Evolutionary conservation across 2,113 vertebrate species (phyloP).

Genomic region (rabbit (Oryctolagus cuniculus)): DNA sequence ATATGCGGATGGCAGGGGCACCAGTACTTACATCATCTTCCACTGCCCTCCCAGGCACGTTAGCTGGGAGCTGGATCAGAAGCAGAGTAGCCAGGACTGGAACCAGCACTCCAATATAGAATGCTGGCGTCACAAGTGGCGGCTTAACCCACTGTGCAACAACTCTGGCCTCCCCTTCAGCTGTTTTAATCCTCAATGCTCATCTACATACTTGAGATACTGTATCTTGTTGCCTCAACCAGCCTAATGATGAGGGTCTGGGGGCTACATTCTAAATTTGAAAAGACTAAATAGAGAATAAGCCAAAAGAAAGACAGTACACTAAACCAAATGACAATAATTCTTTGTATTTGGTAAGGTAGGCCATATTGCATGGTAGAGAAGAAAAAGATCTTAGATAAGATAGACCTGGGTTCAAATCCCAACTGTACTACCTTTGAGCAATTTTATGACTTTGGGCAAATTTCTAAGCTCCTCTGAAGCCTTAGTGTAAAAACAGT

Average conservation of each 20-base stretch:
- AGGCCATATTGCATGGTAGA: neutral
- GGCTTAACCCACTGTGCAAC: no score
- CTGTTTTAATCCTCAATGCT: neutral
- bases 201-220: neutral
- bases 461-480: slow-evolving; percentile 4
- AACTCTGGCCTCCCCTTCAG: no score
- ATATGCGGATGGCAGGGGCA: no score
- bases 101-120: no score
- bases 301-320: neutral
- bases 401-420: neutral
- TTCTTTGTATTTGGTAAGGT: neutral
- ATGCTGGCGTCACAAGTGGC: no score
- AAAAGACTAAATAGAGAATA: slow-evolving; percentile 1
- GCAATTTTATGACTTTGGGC: neutral
- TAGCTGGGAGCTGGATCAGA: no score
- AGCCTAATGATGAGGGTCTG: neutral
- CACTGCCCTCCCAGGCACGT: no score
- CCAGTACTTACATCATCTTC: no score
- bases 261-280: neutral
- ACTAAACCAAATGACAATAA: neutral
- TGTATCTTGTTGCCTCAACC: neutral
- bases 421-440: neutral
- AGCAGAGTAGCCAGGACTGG: no score
- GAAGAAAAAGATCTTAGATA: neutral
- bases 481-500: neutral